Evolutionary conservation across 30 jellyfish, hydroid and myxozoan species (phyloP).

Genomic region (Euphysa ruthae): DNA sequence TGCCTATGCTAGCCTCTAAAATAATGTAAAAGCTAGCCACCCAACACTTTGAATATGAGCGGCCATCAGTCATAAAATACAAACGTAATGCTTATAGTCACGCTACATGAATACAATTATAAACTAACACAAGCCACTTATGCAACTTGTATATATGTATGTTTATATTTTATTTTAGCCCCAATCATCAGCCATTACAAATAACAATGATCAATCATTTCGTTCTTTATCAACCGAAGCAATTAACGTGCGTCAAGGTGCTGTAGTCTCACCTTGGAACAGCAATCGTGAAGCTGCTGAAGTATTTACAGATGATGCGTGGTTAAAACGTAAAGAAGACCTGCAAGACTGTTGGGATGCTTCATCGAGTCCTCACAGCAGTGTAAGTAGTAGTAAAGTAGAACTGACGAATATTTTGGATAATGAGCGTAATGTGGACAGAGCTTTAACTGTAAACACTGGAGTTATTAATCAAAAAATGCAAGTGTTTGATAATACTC

Average conservation of each 20-base stretch:
- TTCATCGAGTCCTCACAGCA: slow-evolving; percentile 94
- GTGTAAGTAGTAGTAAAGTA: slow-evolving; percentile 97
- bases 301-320: background rate
- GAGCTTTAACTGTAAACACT: slow-evolving; percentile 59
- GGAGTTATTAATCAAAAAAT: slow-evolving; percentile 73
- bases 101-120: no score
- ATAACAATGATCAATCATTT: background rate
- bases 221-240: background rate
- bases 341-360: slow-evolving; percentile 73
- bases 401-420: slow-evolving; percentile 84
- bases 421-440: slow-evolving; percentile 80
- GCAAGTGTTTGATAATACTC: slow-evolving; percentile 60
- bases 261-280: background rate
- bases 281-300: background rate
- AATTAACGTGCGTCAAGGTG: background rate
- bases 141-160: no score
- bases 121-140: no score
- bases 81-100: no score
- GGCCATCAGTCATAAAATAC: no score
- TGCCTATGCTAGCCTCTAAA: no score
- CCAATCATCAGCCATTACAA: background rate
- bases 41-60: no score
- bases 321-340: background rate
- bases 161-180: no score
- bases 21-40: no score